Evolutionary conservation across 2,113 vertebrate genomes (phyloP), one percentile per base, ranked within the genome.

Genomic region (Eidolon helvum): DNA sequence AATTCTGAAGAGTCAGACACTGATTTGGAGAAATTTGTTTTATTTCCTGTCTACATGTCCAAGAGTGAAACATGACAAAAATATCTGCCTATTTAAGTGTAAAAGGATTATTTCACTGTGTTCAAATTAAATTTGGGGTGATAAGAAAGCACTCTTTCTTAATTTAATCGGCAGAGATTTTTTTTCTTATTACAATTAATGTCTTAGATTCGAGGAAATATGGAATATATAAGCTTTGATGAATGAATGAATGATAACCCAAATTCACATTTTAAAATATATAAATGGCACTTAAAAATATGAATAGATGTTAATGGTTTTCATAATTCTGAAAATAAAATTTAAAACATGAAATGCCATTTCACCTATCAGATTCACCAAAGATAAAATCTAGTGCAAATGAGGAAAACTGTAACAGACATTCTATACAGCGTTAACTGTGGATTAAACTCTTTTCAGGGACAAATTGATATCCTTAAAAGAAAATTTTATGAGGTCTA

Each of bases 181-280:
- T 84, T 5, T 35, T 18, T 28, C 43, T 40, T 79, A 22, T 63
- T 83, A 78, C 8, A 87, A 19, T 78, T 30, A 24, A 45, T 86
- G 8, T 71, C 80, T 80, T 87, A 87, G 50, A 65, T 96, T 93
- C 83, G 21, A 71, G 69, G 9, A 69, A 83, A 87, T 69, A n/a
- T 82, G 35, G 40, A 87, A 43, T 82, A 55, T 26, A n/a, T 8
- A 10, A 24, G n/a, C 2, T 65, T 92, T 10, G 10, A 63, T 30
- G 57, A 61, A 61, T 66, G 3, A 85, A 5, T 83, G 55, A 91
- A 71, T 87, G 24, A 71, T 40, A 45, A 48, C 87, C 7, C 28
- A 75, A 87, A 87, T 22, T 90, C 28, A 87, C 50, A 93, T 86
- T 68, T 80, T 86, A 94, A 28, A 19, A 83, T 59, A 83, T 90